Base-by-base conservation (phyloP, 2,888 invertebrate genomes). In the Eugnorisma glareosa region DNA sequence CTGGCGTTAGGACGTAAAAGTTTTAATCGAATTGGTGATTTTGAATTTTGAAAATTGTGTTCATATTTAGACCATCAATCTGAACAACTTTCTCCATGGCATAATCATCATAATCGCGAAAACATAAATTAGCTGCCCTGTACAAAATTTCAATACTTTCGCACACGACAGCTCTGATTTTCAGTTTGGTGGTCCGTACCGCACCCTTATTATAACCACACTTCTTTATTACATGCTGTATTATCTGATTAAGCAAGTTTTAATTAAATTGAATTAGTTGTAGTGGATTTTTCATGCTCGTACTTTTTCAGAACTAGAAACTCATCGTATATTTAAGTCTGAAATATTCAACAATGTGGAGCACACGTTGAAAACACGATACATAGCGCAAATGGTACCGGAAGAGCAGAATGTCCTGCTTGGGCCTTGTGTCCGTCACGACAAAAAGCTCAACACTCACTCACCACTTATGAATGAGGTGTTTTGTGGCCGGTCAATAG, bases 391-490 rank as follows among this genome's bases (percentile, higher is more conserved):
- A 11, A 84, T 84, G 84, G 15, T 37, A 5, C 74, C 79, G 18
- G 95, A 95, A 75, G 97, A 98, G 90, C 93, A 96, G 24, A 89
- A 94, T 24, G 96, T 97, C 82, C 89, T 98, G 64, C 92, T 97
- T 6, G 98, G 98, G 0, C 92, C 93, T 24, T 96, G 97, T 75
- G 93, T 97, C 81, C 94, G 94, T 24, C 92, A 91, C n/a, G 97
- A 97, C 90, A 95, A 95, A 88, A 97, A 97, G 91, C 93, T 97
- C 35, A 94, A 97, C 81, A 97, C 97, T 63, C 94, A 97, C 76
- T 97, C 98, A 1, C 97, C 97, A 1, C 93, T 97, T 3, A 94
- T 97, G 89, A 97, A 97, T 89, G 97, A 98, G 90, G 93, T 97
- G 66, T 95, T 97, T 88, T 95, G 97, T 76, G 95, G 96, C 75